Evolutionary conservation across 2,113 vertebrate genomes (phyloP).

Genomic region (Anguilla japonica): DNA sequence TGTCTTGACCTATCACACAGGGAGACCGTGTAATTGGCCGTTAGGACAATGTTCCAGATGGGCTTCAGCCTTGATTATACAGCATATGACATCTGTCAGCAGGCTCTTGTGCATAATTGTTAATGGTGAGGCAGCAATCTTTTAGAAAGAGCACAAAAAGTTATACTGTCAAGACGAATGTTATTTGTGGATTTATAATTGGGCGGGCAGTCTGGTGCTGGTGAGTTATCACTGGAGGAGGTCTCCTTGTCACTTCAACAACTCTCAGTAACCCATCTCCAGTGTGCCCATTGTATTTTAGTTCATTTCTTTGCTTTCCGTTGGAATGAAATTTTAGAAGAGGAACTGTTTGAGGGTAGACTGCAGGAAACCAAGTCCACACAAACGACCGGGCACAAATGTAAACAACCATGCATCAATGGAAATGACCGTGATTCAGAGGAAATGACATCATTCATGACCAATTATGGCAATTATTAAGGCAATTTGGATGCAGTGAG

Average conservation of each 20-base stretch:
- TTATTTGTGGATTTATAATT: not conserved
- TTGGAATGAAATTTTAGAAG: not conserved
- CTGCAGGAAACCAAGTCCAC: not conserved
- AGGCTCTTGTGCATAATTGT: not conserved
- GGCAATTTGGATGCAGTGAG: not conserved
- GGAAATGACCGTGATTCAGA: too few species aligned
- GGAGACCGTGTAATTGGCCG: too few species aligned
- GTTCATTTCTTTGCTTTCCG: not conserved
- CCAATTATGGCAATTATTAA: too few species aligned
- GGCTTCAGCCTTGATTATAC: not conserved
- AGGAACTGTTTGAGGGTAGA: not conserved
- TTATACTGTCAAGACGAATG: not conserved
- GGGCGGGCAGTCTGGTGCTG: not conserved
- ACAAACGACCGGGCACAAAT: not conserved
- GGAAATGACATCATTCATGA: too few species aligned
- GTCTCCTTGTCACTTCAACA: too few species aligned
- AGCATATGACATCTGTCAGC: not conserved
- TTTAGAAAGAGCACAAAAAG: not conserved
- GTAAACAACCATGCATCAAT: too few species aligned
- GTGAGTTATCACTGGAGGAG: not conserved
- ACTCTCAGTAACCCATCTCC: too few species aligned
- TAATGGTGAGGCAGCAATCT: not conserved
- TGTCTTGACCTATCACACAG: not conserved
- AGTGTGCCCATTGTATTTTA: not conserved
- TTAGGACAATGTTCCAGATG: not conserved